Conservation (phyloP, 2,888 invertebrate species). For the Gastrophysa polygoni region DNA sequence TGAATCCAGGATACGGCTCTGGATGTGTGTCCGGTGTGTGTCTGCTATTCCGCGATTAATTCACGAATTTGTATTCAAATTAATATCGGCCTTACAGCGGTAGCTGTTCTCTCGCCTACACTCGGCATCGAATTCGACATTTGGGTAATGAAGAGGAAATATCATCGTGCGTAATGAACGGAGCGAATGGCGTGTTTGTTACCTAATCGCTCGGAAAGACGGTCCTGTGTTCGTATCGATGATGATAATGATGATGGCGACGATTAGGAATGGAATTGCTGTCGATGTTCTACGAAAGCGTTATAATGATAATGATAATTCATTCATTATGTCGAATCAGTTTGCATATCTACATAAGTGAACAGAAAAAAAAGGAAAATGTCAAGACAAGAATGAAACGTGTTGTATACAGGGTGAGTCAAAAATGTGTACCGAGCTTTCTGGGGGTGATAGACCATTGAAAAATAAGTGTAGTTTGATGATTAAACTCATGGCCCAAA, state of each 20-base stretch:
- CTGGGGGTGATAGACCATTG: no score
- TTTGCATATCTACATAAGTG: no score
- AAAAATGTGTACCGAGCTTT: no score
- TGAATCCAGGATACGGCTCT: no score
- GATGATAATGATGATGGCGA: not conserved
- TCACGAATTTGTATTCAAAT: conserved; percentile 42
- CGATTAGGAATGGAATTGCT: not conserved
- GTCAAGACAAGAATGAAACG: no score
- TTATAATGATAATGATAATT: no score
- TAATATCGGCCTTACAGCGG: conserved; percentile 33
- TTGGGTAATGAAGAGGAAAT: conserved; percentile 31
- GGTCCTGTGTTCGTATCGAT: not conserved
- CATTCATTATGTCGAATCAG: no score
- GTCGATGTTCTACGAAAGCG: conserved; percentile 19
- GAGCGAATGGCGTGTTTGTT: conserved; percentile 25
- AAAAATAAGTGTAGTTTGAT: no score
- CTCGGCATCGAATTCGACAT: conserved; percentile 29
- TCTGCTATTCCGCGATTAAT: not conserved
- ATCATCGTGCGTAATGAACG: conserved; percentile 24
- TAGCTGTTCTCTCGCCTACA: no score
- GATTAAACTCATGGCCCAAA: no score
- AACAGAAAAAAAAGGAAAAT: no score
- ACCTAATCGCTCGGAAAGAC: conserved; percentile 20
- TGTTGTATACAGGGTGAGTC: no score
- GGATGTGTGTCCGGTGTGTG: not conserved